These are phyloP conservation scores for Aurelia sp. DNA, from an alignment of 30 jellyfish, hydroid and myxozoan species.

Conservation along the genomic window DNA sequence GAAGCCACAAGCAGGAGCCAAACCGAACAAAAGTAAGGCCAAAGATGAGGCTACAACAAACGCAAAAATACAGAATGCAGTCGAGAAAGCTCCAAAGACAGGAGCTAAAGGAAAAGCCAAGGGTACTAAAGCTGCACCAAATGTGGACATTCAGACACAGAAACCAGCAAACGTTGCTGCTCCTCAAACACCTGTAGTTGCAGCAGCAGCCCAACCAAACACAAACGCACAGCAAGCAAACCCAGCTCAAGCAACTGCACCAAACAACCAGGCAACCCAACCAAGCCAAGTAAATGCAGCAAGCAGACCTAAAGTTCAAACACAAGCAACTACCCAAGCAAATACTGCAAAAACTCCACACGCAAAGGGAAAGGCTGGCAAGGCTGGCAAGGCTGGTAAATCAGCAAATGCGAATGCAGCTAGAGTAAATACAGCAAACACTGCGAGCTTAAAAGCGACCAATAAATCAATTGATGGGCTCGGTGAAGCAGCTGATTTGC, in stretches of 20 bases:
- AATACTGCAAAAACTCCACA: not conserved
- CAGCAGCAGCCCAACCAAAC: constrained; percentile 3
- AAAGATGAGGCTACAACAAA: constrained; percentile 18
- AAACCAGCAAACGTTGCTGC: not conserved
- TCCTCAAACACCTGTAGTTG: not conserved
- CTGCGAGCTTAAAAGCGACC: not conserved
- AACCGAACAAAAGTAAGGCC: constrained; percentile 3
- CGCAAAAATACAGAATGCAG: constrained; percentile 23
- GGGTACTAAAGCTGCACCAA: constrained; percentile 5
- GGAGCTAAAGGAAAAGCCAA: constrained; percentile 6
- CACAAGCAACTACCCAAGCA: constrained; percentile 13
- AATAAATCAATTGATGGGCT: constrained; percentile 17
- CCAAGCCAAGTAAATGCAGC: constrained; percentile 13
- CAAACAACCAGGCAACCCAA: constrained; percentile 16
- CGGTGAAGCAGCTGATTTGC: constrained; percentile 90
- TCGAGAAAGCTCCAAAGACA: not conserved
- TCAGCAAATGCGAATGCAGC: not conserved
- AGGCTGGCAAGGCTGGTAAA: not conserved
- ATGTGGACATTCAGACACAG: not conserved
- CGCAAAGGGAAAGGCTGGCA: not conserved
- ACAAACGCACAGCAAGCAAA: constrained; percentile 23
- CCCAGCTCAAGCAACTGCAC: constrained; percentile 25
- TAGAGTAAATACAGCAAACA: constrained; percentile 8
- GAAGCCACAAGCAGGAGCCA: constrained; percentile 10
- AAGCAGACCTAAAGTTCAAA: not conserved